phyloP scores from a whole-genome alignment of 1,140 invertebrate genomes.

The Hormaphis cornu region DNA sequence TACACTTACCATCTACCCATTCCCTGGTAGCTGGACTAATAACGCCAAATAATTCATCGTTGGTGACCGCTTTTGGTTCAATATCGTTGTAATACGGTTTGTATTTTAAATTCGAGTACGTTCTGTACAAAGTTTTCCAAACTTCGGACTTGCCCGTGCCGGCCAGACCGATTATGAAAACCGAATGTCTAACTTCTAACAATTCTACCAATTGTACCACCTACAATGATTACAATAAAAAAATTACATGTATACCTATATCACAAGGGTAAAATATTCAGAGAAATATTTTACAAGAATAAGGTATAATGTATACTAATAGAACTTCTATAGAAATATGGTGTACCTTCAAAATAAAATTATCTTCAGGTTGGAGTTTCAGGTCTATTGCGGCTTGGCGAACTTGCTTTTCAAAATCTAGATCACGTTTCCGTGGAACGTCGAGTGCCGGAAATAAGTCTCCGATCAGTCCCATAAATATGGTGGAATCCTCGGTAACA shows the following conservation, averaged over 20 bases:
- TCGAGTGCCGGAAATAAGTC: conserved; percentile 83
- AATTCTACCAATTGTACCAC: conserved; percentile 87
- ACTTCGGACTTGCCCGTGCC: conserved; percentile 89
- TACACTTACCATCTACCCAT: conserved; percentile 82
- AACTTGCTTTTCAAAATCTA: conserved; percentile 73
- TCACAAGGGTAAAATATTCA: no score
- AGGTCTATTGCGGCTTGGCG: conserved; percentile 68
- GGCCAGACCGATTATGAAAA: conserved; percentile 85
- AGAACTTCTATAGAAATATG: no score
- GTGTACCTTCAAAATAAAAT: conserved; percentile 73
- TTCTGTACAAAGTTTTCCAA: conserved; percentile 79
- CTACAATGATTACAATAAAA: conserved; percentile 43
- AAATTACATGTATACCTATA: no score
- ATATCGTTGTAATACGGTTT: conserved; percentile 82
- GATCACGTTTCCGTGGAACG: conserved; percentile 71
- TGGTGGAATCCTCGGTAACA: conserved; percentile 75
- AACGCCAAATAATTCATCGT: conserved; percentile 89
- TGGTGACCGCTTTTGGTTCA: conserved; percentile 91
- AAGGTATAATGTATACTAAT: background rate
- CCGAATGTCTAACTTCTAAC: conserved; percentile 86
- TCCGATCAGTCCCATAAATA: conserved; percentile 85
- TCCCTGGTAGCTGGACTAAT: conserved; percentile 91
- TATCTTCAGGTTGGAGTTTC: conserved; percentile 82
- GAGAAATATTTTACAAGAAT: no score
- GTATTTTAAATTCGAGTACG: conserved; percentile 65